Evolutionary conservation across 1,140 invertebrate genomes (phyloP).

Genomic region (Chymomyza costata): DNA sequence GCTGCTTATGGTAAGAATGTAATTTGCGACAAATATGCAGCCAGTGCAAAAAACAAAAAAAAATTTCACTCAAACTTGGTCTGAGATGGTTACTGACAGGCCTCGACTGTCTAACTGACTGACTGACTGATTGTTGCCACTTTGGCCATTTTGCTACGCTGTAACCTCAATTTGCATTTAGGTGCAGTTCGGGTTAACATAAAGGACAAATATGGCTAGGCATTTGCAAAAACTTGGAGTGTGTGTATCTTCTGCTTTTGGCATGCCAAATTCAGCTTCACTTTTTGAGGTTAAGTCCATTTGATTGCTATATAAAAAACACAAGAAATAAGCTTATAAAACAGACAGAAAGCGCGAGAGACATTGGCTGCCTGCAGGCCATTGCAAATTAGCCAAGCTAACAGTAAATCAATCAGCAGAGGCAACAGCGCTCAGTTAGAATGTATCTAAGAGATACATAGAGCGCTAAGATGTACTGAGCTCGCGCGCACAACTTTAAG

Average conservation of each 20-base stretch:
- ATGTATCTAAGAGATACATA: constrained; percentile 54
- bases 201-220: constrained; percentile 32
- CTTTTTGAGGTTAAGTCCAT: constrained; percentile 26
- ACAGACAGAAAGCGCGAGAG: not conserved
- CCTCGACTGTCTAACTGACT: constrained; percentile 3
- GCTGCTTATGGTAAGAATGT: constrained; percentile 21
- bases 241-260: not conserved
- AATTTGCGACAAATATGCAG: constrained; percentile 58
- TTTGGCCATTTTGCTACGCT: constrained; percentile 37
- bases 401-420: constrained; percentile 62
- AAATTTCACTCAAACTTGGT: constrained; percentile 32
- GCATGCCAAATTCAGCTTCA: constrained; percentile 17
- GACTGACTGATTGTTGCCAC: constrained; percentile 12
- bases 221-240: not conserved
- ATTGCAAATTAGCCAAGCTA: constrained; percentile 33
- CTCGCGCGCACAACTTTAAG: constrained; percentile 30
- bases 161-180: constrained; percentile 52
- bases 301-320: constrained; percentile 34
- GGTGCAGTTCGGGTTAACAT: constrained; percentile 22
- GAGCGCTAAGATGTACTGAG: constrained; percentile 3
- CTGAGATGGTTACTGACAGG: constrained; percentile 2
- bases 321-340: no score
- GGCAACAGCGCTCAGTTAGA: constrained; percentile 1
- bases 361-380: constrained; percentile 12
- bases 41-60: no score